phyloP scores from a whole-genome alignment of 2,113 vertebrate species.

The Bubo scandiacus region DNA sequence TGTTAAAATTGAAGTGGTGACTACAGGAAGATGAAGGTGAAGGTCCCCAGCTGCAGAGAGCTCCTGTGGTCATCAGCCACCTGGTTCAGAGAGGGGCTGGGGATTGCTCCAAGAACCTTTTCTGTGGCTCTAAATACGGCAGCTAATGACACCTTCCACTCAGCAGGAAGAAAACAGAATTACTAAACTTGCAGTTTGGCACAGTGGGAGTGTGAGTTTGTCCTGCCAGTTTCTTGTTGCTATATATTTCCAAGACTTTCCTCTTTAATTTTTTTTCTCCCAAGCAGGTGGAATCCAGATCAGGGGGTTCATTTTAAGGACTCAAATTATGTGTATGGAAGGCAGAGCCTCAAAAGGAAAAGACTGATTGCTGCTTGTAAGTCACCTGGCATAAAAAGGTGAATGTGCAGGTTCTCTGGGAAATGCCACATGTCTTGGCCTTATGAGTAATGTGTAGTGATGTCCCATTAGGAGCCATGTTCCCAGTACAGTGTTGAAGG shows the following conservation, averaged over 20 bases:
- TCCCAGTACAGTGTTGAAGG: conserved; percentile 1
- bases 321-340: background rate
- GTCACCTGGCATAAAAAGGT: background rate
- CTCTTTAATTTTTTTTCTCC: background rate
- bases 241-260: conserved; percentile 40
- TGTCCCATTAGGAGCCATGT: background rate
- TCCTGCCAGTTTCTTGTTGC: conserved; percentile 63
- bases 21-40: conserved; percentile 39
- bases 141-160: conserved; percentile 62
- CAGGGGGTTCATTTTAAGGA: conserved; percentile 20
- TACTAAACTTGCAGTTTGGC: conserved; percentile 68
- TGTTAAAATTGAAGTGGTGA: background rate
- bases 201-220: conserved; percentile 60
- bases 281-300: conserved; percentile 20
- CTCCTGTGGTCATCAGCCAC: conserved; percentile 49
- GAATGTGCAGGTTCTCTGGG: background rate
- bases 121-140: conserved; percentile 56
- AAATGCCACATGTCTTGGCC: conserved; percentile 26
- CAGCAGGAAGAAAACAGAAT: conserved; percentile 58
- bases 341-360: background rate
- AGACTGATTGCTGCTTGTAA: background rate
- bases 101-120: conserved; percentile 63
- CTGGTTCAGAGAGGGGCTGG: conserved; percentile 24
- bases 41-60: conserved; percentile 49
- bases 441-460: conserved; percentile 28